A percentile compares a stretch with the other conserved stretches of the same genome.
These are phyloP conservation scores for Neoarius graeffei DNA, from an alignment of 2,113 vertebrate genomes.

Conservation along the genomic window DNA sequence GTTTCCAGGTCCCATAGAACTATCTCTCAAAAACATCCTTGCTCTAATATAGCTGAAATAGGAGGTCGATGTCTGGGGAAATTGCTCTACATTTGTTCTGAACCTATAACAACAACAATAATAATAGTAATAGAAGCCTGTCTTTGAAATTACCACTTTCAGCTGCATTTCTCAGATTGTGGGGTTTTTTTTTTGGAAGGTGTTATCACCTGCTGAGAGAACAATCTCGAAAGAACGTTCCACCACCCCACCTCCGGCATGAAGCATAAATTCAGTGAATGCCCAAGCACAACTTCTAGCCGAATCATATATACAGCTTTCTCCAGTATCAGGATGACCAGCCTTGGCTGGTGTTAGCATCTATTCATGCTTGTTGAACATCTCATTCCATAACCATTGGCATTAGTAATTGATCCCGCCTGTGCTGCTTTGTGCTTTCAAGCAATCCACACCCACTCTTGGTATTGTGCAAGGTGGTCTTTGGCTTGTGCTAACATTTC, in stretches of 20 bases:
- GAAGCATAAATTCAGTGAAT: neutral
- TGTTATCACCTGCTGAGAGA: slow-evolving; percentile 8
- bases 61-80: slow-evolving; percentile 23
- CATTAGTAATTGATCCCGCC: neutral
- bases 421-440: neutral
- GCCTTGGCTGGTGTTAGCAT: neutral
- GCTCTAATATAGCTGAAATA: slow-evolving; percentile 29
- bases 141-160: slow-evolving; percentile 26
- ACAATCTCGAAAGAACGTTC: neutral
- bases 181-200: neutral
- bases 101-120: slow-evolving; percentile 16
- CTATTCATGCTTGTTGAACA: neutral
- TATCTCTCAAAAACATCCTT: neutral
- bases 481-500: slow-evolving; percentile 9
- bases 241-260: neutral
- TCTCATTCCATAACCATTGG: neutral
- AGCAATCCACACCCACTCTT: neutral
- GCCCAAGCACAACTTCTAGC: neutral
- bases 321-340: neutral
- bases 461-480: neutral
- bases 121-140: neutral
- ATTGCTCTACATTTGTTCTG: slow-evolving; percentile 16
- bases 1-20: neutral
- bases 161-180: slow-evolving; percentile 1
- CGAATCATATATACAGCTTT: neutral